A percentile compares a stretch with the other conserved stretches of the same genome.
Evolutionary conservation across 2,113 vertebrate species (phyloP).

Genomic region (Phyllostomus discolor): DNA sequence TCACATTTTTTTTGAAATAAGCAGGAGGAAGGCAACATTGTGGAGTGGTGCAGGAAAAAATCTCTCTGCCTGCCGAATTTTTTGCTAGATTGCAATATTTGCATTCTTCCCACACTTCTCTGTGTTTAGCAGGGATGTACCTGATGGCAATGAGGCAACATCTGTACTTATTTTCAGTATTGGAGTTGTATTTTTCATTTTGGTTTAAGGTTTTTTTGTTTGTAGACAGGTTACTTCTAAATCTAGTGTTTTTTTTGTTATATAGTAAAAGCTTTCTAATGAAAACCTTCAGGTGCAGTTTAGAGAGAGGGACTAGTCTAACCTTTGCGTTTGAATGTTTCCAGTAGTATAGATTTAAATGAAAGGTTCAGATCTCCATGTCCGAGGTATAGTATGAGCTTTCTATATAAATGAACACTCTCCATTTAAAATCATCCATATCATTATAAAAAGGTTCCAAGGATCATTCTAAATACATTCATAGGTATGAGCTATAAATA

Average conservation of each 20-base stretch:
- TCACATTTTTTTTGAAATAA: conserved; percentile 33
- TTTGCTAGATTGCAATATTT: conserved; percentile 36
- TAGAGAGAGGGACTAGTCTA: neutral
- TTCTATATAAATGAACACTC: neutral
- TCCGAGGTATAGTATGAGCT: neutral
- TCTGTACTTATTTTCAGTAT: neutral
- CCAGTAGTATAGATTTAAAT: conserved; percentile 29
- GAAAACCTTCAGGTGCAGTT: neutral
- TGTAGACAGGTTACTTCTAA: neutral
- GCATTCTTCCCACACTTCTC: neutral
- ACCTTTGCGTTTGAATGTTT: conserved; percentile 53
- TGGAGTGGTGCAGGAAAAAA: conserved; percentile 14
- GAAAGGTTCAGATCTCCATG: neutral
- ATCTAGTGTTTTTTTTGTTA: conserved; percentile 20
- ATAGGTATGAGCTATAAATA: neutral
- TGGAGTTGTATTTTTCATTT: conserved; percentile 10
- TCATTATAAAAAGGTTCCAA: neutral
- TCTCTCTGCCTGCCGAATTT: conserved; percentile 25
- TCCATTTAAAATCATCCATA: conserved; percentile 33
- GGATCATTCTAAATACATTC: conserved; percentile 40
- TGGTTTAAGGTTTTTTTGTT: neutral
- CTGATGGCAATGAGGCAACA: neutral
- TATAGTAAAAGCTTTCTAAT: conserved; percentile 1
- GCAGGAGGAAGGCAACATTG: neutral
- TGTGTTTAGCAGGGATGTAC: neutral